A percentile compares a stretch with the other conserved stretches of the same genome.
phyloP scores from a whole-genome alignment of 2,113 vertebrate genomes.

The Sprattus sprattus region DNA sequence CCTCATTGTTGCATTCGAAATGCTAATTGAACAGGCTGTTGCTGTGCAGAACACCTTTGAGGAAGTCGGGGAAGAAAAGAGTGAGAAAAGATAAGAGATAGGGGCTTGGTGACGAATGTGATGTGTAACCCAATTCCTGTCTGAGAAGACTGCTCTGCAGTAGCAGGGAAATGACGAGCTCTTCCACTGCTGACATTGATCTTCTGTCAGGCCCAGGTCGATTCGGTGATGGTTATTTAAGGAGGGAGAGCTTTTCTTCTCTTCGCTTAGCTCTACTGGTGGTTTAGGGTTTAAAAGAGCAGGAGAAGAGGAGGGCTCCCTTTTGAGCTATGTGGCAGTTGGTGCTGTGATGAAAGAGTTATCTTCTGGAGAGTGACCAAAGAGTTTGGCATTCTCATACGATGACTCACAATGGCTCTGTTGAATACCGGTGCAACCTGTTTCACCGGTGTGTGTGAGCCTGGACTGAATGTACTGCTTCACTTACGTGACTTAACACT shows the following conservation, averaged over 20 bases:
- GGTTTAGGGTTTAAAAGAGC: neutral
- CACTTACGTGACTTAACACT: neutral
- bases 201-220: constrained; percentile 22
- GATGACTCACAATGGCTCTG: neutral
- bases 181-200: constrained; percentile 23
- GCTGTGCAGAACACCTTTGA: neutral
- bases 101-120: constrained; percentile 29
- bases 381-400: neutral
- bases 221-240: constrained; percentile 27
- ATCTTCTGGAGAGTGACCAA: neutral
- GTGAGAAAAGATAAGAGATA: neutral
- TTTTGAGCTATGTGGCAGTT: neutral
- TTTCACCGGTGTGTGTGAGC: neutral
- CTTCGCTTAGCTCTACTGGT: neutral
- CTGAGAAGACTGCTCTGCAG: constrained; percentile 1
- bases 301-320: neutral
- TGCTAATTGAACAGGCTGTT: neutral
- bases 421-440: neutral
- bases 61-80: neutral
- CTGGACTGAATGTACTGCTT: neutral
- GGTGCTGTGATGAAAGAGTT: neutral
- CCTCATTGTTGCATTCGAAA: neutral
- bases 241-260: constrained; percentile 18
- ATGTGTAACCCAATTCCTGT: constrained; percentile 34
- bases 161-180: constrained; percentile 26